These are phyloP conservation scores for Cotesia congregata DNA, from an alignment of 2,888 invertebrate genomes.

Conservation along the genomic window DNA sequence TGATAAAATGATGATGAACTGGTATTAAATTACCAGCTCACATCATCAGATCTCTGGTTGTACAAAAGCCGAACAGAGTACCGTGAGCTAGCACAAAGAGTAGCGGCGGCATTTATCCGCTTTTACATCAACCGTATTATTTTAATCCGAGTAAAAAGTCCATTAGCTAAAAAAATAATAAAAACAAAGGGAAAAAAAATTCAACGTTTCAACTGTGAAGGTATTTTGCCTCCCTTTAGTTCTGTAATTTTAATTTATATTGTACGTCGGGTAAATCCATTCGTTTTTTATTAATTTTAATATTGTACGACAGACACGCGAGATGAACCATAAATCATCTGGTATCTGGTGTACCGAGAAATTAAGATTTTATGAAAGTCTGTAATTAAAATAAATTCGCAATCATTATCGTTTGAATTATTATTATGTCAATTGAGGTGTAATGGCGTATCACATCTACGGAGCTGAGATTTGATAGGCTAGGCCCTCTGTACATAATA, in stretches of 20 bases:
- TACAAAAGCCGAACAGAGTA: neutral
- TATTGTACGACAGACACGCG: neutral
- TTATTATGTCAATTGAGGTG: neutral
- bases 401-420: neutral
- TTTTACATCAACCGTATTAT: conserved; percentile 6
- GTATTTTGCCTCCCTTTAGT: neutral
- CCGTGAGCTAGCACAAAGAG: neutral
- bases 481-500: neutral
- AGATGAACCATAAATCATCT: neutral
- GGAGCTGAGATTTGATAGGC: neutral
- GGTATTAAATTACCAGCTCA: conserved; percentile 17
- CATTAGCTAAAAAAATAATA: neutral
- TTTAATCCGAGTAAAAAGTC: conserved; percentile 22
- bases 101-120: neutral
- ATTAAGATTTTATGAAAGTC: neutral
- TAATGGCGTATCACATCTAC: neutral
- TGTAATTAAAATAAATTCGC: neutral
- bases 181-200: neutral
- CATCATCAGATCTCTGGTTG: conserved; percentile 1
- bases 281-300: neutral
- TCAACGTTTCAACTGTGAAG: neutral
- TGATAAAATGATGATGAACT: conserved; percentile 9
- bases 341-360: neutral
- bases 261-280: neutral
- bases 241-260: neutral